Evolutionary conservation across 2,797 vertebrate species (phyloP).

Genomic region (Netta rufina): DNA sequence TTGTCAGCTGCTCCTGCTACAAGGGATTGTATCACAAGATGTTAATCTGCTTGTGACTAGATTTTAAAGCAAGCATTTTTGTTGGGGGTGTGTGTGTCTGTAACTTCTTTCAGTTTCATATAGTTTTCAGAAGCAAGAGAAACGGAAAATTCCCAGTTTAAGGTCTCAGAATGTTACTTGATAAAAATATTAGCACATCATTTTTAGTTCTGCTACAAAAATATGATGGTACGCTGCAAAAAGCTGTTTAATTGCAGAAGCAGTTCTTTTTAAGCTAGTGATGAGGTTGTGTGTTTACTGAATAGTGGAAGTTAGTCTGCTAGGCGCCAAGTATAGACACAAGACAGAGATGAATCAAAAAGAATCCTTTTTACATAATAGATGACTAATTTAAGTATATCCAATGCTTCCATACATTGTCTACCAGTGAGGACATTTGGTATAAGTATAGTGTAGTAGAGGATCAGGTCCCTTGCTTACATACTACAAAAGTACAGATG

Average conservation of each 20-base stretch:
- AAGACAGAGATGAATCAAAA: background rate
- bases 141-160: constrained; percentile 42
- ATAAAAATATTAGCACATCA: constrained; percentile 56
- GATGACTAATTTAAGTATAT: background rate
- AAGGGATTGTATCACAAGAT: constrained; percentile 72
- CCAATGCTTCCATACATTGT: background rate
- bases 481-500: background rate
- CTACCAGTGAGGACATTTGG: background rate
- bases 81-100: constrained; percentile 28
- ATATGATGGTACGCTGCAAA: background rate
- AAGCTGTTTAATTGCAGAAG: constrained; percentile 15
- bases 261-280: constrained; percentile 21
- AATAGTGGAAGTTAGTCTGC: background rate
- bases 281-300: background rate
- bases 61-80: constrained; percentile 70
- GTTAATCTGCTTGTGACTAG: constrained; percentile 71
- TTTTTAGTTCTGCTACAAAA: constrained; percentile 31
- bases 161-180: constrained; percentile 38
- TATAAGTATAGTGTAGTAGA: background rate
- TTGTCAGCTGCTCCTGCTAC: constrained; percentile 69
- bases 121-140: constrained; percentile 43
- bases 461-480: background rate
- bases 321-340: background rate
- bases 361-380: background rate
- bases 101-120: constrained; percentile 43